These are phyloP conservation scores for Anoncus sp. DNA, from an alignment of 2,888 invertebrate genomes.

Conservation along the genomic window DNA sequence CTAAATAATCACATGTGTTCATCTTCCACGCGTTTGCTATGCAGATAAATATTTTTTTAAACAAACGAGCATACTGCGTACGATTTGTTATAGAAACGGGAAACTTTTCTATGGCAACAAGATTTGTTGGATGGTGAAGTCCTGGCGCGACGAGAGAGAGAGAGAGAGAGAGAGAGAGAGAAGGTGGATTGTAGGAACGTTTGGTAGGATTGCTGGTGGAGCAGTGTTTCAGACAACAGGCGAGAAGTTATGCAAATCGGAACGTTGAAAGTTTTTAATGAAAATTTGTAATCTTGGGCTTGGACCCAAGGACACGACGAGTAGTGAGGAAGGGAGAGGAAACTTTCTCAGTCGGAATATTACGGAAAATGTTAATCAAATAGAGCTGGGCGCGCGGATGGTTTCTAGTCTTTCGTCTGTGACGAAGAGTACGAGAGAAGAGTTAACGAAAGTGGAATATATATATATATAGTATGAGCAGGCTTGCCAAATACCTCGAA, in stretches of 20 bases:
- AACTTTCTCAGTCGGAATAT: conserved; percentile 68
- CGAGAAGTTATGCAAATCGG: conserved; percentile 76
- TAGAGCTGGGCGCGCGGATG: conserved; percentile 55
- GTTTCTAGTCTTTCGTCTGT: conserved; percentile 26
- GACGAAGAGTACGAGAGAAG: conserved; percentile 8
- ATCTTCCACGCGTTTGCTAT: no score
- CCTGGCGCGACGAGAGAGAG: no score
- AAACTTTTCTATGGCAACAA: conserved; percentile 39
- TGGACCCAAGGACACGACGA: conserved; percentile 66
- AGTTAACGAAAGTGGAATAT: conserved; percentile 19
- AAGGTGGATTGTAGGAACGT: conserved; percentile 27
- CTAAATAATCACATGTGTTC: no score
- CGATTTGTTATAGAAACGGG: conserved; percentile 49
- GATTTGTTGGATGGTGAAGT: no score
- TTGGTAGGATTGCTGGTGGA: conserved; percentile 30
- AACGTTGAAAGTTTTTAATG: conserved; percentile 78
- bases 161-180: no score
- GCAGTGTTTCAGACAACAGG: conserved; percentile 62
- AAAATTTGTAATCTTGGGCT: conserved; percentile 78
- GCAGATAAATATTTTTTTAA: no score
- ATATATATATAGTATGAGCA: conserved; percentile 30
- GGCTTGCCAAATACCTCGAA: conserved; percentile 62
- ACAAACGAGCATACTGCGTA: no score
- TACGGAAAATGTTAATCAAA: conserved; percentile 79
- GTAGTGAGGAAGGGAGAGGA: conserved; percentile 48